A percentile compares a stretch with the other conserved stretches of the same genome.
Evolutionary conservation across 2,113 vertebrate species (phyloP).

Genomic region (Gavialis gangeticus): DNA sequence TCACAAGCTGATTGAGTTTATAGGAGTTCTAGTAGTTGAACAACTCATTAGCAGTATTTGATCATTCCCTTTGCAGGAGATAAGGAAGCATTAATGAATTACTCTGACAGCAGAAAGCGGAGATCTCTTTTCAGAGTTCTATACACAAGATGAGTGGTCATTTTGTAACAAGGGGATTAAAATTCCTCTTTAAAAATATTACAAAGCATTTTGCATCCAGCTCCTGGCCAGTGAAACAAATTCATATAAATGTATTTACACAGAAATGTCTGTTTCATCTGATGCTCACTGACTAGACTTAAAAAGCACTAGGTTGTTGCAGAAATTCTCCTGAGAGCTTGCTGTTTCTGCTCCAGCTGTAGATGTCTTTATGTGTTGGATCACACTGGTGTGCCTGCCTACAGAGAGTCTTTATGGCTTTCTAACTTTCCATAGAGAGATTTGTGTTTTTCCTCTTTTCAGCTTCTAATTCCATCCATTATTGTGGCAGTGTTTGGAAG

Average conservation of each 20-base stretch:
- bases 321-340: slow-evolving; percentile 2
- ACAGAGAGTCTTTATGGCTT: neutral
- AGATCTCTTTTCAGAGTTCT: neutral
- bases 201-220: neutral
- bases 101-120: neutral
- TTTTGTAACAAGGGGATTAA: slow-evolving; percentile 52
- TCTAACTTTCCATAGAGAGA: accelerated
- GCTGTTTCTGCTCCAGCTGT: neutral
- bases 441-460: neutral
- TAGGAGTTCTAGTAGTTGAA: neutral
- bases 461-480: neutral
- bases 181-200: slow-evolving; percentile 49
- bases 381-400: accelerated
- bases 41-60: neutral
- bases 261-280: slow-evolving; percentile 41
- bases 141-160: neutral
- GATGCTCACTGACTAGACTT: slow-evolving; percentile 33
- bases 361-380: neutral
- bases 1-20: accelerated
- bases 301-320: neutral
- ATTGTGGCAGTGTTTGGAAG: accelerated
- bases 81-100: neutral
- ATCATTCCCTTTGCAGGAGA: neutral
- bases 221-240: neutral
- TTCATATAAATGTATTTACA: neutral